Base-by-base conservation (phyloP, 2,888 invertebrate species). In the Ophioninae sp. region DNA sequence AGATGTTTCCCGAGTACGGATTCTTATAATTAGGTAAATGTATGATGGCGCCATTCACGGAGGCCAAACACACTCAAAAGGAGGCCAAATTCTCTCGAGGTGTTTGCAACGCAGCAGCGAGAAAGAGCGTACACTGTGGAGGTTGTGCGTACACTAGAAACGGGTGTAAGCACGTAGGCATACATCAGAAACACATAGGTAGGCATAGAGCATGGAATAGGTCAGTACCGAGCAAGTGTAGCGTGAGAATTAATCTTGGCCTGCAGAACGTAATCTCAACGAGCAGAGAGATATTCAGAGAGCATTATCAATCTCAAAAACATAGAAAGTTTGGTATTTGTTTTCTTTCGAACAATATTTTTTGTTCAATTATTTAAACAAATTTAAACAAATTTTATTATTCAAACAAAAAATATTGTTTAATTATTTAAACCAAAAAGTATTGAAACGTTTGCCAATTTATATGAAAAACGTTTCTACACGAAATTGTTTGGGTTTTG, bases 61-160 rank as follows among this genome's bases (percentile, higher is more conserved):
- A 80, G 74, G 77, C 79, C 87, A 87, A 85, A 86, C 88, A 88
- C 87, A 85, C 2, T 30, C 30, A 3, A 30, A 30, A 30, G 30
- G 89, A 86, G 85, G 87, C 68, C 82, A 61, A 10, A 65, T 64
- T 83, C 88, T 88, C 88, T 89, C 89, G 87, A 89, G 86, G 87
- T 86, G 80, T 83, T 86, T 84, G 74, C 76, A 37, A 7, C 13
- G n/a, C 56, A 23, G 57, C 13, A 41, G 20, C 17, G 56, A 20
- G n/a, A 20, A 13, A 37, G 62, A 7, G 7, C 21, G 30, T 37
- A 65, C 13, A 2, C 10, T 37, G n/a, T 10, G 2, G 30, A 50
- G 10, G 39, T 41, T 39, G 39, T 17, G 56, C 30, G 56, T 10
- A 13, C 17, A 75, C 37, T 57, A 39, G 57, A 67, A 39, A 7